Base-by-base conservation (phyloP, 2,888 invertebrate genomes). In the Dasysyrphus tricinctus region DNA sequence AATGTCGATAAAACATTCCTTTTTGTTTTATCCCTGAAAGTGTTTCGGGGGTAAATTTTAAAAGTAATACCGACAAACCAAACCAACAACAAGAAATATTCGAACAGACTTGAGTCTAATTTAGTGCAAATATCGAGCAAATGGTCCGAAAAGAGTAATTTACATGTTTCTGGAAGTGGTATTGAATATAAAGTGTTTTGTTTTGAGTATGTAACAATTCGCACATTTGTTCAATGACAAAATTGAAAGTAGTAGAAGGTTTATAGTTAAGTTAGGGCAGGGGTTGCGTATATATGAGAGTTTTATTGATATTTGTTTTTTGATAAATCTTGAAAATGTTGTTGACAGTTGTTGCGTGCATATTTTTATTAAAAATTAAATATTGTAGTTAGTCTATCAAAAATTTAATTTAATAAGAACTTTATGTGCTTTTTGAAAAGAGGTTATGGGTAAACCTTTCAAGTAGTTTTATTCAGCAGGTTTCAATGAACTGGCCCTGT, bases 51-150 rank as follows among this genome's bases (percentile, higher is more conserved):
- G 44, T 32, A 49, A 49, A 42, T 2, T 24, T 24, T 24, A 8
- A 42, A 11, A 4, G n/a, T 9, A 29, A 57, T 37, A 57, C 34
- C 54, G n/a, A 32, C 29, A 6, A 57, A 12, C 2, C 1, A 6
- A 6, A 44, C 9, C 42, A 44, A 44, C 5, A 63, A 3, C 6
- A 39, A 24, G 51, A 49, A 84, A 90, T 91, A 91, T 91, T 89
- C 89, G 90, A 89, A 91, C 91, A 91, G 90, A 91, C 90, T 91
- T 91, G 88, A 89, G 80, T 88, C 83, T 88, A 91, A 91, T 90
- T 90, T 88, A 90, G 90, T 89, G 90, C 91, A 91, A 91, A 91
- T 91, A 91, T 90, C 88, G 86, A 86, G 85, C 88, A 88, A 86
- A 88, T 88, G 88, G 88, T 80, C 81, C 75, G 86, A 79, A 78